Evolutionary conservation across 92 coral and sea anemone species (phyloP), one percentile per base, ranked within the genome.

Genomic region (Bergia sp.): DNA sequence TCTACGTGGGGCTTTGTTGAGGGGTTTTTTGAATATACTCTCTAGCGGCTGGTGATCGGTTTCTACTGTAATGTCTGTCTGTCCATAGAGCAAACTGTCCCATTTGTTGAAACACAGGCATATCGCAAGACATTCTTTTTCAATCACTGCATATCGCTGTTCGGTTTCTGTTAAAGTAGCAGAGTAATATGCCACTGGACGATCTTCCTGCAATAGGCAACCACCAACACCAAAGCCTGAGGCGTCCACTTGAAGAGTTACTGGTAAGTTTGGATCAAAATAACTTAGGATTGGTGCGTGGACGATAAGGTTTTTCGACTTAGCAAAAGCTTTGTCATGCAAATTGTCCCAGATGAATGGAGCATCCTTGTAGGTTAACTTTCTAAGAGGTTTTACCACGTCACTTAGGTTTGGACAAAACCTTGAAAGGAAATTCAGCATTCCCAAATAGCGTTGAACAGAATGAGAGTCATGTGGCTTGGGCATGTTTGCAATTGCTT

Each of bases 31-130:
- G 85, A 76, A 89, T 49, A 89, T 89, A 47, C 79, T 44, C 85
- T 84, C 89, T 57, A 84, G 91, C 74, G 89, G 86, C 85, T 89
- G 89, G 80, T 84, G 91, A 45, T 75, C 89, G 7, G 73, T 86
- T 73, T 86, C 47, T 74, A 66, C 77, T 67, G 79, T 78, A 72
- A 88, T 88, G 81, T 88, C 90, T 43, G 86, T 40, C 69, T 88
- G 78, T 79, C 86, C 86, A 65, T 88, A 88, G 38, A 88, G 79
- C 69, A 79, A 72, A 67, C 86, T 81, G 91, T 81, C 80, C 81
- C 86, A 88, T 49, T 88, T 81, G 39, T 88, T 38, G 53, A 88
- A 80, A 4, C 77, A 77, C 64, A 37, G 44, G 69, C 71, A 80
- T 13, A 71, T 80, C 11, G 91, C 90, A 87, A 77, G 84, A 77